Evolutionary conservation across 2,113 vertebrate genomes (phyloP).

Genomic region (Dipodomys spectabilis): DNA sequence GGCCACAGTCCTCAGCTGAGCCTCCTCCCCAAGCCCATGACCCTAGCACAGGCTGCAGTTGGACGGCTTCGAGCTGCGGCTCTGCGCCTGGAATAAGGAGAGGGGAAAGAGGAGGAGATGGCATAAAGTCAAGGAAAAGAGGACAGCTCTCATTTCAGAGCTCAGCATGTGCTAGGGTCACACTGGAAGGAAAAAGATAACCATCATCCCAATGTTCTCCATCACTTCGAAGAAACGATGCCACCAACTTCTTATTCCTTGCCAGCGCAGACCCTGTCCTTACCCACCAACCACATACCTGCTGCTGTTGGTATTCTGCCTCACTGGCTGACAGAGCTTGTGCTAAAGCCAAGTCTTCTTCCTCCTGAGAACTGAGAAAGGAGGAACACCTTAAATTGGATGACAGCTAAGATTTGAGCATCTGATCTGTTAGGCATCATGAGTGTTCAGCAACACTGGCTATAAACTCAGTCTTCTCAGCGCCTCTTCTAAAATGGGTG

Average conservation of each 20-base stretch:
- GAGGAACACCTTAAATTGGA: constrained; percentile 37
- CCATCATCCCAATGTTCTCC: not conserved
- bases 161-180: not conserved
- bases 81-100: constrained; percentile 78
- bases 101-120: constrained; percentile 12
- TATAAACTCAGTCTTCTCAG: not conserved
- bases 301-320: constrained; percentile 93
- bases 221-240: not conserved
- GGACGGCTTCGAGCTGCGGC: constrained; percentile 84
- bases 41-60: constrained; percentile 88
- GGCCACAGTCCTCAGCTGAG: constrained; percentile 74
- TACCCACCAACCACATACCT: constrained; percentile 68
- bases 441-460: not conserved
- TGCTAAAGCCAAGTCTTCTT: constrained; percentile 96
- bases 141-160: constrained; percentile 32
- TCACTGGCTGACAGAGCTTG: constrained; percentile 96
- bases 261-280: not conserved
- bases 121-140: constrained; percentile 11
- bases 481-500: not conserved
- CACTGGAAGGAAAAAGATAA: not conserved
- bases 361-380: constrained; percentile 93
- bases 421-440: not conserved
- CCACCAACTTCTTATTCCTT: not conserved
- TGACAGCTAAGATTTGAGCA: not conserved
- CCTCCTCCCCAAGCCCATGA: constrained; percentile 72